These are phyloP conservation scores for Ceyx margarethae DNA, from an alignment of 2,113 vertebrate genomes.

Conservation along the genomic window DNA sequence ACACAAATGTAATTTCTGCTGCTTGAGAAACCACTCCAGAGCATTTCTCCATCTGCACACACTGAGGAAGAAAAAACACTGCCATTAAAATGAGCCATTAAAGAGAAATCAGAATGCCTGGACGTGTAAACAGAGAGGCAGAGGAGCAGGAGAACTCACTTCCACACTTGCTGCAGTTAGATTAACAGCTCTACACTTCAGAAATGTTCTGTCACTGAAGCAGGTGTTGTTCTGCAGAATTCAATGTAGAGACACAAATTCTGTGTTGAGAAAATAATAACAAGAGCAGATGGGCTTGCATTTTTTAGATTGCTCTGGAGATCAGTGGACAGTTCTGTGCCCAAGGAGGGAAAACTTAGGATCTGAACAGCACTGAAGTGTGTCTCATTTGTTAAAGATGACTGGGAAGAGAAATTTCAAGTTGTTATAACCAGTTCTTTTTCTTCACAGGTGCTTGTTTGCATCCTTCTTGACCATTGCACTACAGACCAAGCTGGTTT, in stretches of 20 bases:
- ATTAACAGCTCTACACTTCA: conserved; percentile 8
- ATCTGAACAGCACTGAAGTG: neutral
- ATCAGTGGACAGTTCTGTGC: neutral
- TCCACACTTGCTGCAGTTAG: conserved; percentile 28
- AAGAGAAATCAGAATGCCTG: conserved; percentile 12
- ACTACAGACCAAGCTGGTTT: conserved; percentile 88
- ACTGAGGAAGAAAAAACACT: neutral
- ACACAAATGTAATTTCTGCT: neutral
- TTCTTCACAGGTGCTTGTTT: conserved; percentile 81
- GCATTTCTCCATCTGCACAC: neutral
- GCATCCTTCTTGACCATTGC: conserved; percentile 91
- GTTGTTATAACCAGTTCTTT: neutral
- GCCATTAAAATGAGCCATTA: conserved; percentile 11
- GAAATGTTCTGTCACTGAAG: conserved; percentile 30
- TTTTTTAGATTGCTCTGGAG: neutral
- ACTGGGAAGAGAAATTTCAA: neutral
- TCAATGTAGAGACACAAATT: conserved; percentile 11
- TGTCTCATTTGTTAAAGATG: conserved; percentile 1
- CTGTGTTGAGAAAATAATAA: conserved; percentile 16
- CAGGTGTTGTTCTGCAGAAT: conserved; percentile 34
- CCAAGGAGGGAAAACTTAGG: neutral
- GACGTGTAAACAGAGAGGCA: neutral
- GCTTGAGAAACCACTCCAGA: neutral
- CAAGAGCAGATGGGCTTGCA: conserved; percentile 37
- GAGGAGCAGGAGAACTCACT: neutral